Evolutionary conservation across 2,888 invertebrate species (phyloP), one percentile per base, ranked within the genome.

Genomic region (Clunio marinus): DNA sequence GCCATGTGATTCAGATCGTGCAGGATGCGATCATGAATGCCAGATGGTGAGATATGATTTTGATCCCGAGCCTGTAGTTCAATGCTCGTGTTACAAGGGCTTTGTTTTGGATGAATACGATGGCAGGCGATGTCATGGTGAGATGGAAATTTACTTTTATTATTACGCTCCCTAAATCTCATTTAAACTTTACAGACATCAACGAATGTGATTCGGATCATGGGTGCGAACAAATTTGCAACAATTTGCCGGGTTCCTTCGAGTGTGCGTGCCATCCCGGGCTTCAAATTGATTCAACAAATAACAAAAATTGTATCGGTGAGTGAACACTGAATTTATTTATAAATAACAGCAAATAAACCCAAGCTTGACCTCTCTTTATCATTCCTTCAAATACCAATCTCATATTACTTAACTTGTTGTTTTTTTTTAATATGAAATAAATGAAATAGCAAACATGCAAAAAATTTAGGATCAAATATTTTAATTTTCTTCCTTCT

Each of bases 161-260:
- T n/a, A 7, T 32, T 32, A 32, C 41, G 41, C 3, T 41, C 15
- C n/a, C n/a, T n/a, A n/a, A n/a, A n/a, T n/a, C n/a, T n/a, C 7
- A 32, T 32, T 32, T 41, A n/a, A 15, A 24, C 22, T 37, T 55
- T n/a, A 20, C 69, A 85, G 85, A 85, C 75, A 78, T 84, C 68
- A 79, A 85, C 73, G 85, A 85, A 73, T 85, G 85, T 72, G 73
- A 74, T 68, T 76, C 78, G 45, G 78, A 80, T 55, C 82, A 80
- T 71, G 82, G 81, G 32, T 86, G 86, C 72, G 77, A 82, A 62
- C 79, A 81, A 70, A 76, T 78, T 46, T 86, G 86, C 73, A 77
- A 77, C 69, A 86, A 86, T 74, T 77, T 80, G 45, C 80, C 80
- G 0, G 85, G 86, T 35, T 79, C 82, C n/a, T 83, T 80, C 72